Conservation (phyloP, 2,797 vertebrate species). For the Cryptoprocta ferox region DNA sequence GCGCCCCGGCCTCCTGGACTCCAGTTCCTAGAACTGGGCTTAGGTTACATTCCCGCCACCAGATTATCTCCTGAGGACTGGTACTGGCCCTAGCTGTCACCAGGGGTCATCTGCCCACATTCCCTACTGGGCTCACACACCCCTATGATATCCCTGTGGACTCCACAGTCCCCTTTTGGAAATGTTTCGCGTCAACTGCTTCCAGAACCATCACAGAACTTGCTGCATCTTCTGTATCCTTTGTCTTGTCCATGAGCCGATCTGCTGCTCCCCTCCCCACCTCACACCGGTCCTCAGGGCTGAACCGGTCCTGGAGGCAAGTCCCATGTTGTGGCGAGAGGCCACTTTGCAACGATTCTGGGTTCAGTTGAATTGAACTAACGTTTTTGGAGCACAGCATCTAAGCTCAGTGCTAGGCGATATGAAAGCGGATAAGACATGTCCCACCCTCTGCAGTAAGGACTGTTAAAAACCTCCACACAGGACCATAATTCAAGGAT, state of each 20-base stretch:
- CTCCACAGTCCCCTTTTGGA: not conserved
- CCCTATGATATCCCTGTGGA: not conserved
- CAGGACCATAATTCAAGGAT: not conserved
- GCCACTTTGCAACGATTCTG: too few species aligned
- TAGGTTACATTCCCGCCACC: not conserved
- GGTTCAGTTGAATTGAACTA: too few species aligned
- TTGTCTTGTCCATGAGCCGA: not conserved
- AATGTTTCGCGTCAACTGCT: not conserved
- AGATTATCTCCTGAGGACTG: not conserved
- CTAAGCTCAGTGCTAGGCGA: not conserved
- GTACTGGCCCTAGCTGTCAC: not conserved
- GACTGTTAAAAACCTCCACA: not conserved
- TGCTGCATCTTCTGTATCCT: not conserved
- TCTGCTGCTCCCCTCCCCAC: not conserved
- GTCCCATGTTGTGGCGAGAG: not conserved
- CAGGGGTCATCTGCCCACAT: not conserved
- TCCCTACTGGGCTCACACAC: not conserved
- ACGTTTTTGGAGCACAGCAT: not conserved
- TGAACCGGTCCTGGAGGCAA: not conserved
- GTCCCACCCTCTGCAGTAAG: not conserved
- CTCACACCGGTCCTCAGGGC: too few species aligned
- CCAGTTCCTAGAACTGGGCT: not conserved
- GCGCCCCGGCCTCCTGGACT: not conserved
- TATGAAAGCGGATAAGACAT: not conserved
- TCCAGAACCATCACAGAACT: not conserved